Percentiles rank a stretch among this genome's conserved stretches.
Conservation (phyloP, 2,113 vertebrate genomes). For the Muntiacus muntjak region DNA sequence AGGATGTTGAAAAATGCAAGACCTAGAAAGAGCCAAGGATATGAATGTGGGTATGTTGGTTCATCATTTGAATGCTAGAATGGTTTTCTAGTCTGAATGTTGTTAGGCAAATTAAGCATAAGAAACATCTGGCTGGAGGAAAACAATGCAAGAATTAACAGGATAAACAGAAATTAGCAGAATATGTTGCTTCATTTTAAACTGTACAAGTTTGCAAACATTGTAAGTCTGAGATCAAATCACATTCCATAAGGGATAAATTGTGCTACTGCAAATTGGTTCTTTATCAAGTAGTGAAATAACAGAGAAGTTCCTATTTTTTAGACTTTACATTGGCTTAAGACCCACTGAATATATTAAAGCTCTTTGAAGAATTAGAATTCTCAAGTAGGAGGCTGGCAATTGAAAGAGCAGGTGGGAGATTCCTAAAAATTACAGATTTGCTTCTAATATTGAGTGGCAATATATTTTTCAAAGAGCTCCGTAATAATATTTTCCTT, state of each 20-base stretch:
- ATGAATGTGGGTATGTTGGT: constrained; percentile 42
- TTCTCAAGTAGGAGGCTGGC: background rate
- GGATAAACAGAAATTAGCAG: constrained; percentile 8
- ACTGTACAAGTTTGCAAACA: constrained; percentile 3
- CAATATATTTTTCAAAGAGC: background rate
- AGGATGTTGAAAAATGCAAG: constrained; percentile 46
- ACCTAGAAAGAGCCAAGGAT: constrained; percentile 60
- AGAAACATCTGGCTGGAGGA: constrained; percentile 62
- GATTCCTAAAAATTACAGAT: background rate
- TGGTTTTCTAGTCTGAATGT: constrained; percentile 61
- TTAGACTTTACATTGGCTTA: background rate
- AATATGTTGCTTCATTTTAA: constrained; percentile 14
- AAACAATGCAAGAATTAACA: constrained; percentile 57
- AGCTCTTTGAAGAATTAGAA: constrained; percentile 1
- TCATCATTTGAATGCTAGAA: constrained; percentile 44
- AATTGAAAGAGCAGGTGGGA: background rate
- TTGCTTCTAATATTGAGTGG: background rate
- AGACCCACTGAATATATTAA: background rate
- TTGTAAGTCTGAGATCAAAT: constrained; percentile 16
- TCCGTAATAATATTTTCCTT: background rate
- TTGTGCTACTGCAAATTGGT: constrained; percentile 25
- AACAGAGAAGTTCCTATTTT: background rate
- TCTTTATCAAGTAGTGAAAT: constrained; percentile 17
- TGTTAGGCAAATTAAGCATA: constrained; percentile 54
- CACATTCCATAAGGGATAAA: background rate